Conservation (phyloP, 2,888 invertebrate species). For the Tetanocera ferruginea region DNA sequence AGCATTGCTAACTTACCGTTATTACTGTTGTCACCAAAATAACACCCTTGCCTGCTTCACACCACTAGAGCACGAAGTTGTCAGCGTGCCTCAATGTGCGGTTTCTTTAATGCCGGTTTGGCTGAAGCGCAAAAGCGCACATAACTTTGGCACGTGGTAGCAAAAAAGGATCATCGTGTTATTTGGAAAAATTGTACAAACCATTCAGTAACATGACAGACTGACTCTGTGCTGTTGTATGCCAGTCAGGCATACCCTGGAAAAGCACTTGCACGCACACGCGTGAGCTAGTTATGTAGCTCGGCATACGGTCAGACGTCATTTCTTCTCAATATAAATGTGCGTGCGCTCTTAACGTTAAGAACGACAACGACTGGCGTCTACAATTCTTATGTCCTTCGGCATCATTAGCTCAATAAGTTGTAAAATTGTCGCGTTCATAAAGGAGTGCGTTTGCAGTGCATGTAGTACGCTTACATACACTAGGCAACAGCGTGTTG, state of each 20-base stretch:
- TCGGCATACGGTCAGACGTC: not conserved
- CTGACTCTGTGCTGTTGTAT: slow-evolving; percentile 48
- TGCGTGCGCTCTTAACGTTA: not conserved
- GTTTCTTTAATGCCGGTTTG: not conserved
- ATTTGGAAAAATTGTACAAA: slow-evolving; percentile 10
- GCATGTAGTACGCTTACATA: too few species aligned
- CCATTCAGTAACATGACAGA: not conserved
- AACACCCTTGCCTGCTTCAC: not conserved
- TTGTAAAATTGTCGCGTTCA: slow-evolving; percentile 58
- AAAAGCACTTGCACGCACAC: slow-evolving; percentile 29
- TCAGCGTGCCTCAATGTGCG: not conserved
- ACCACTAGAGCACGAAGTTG: not conserved
- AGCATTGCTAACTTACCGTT: not conserved
- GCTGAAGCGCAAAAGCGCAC: not conserved
- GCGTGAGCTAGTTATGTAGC: not conserved
- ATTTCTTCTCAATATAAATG: slow-evolving; percentile 1
- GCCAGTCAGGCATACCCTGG: slow-evolving; percentile 11
- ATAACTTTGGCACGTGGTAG: slow-evolving; percentile 2
- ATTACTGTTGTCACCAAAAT: not conserved
- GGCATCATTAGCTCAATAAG: slow-evolving; percentile 64
- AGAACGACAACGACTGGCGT: too few species aligned
- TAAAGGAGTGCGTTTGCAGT: slow-evolving; percentile 19
- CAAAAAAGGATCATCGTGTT: slow-evolving; percentile 37
- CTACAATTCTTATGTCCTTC: not conserved
- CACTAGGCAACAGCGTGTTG: too few species aligned